Evolutionary conservation across 2,113 vertebrate species (phyloP), one percentile per base, ranked within the genome.

Genomic region (Falco punctatus): DNA sequence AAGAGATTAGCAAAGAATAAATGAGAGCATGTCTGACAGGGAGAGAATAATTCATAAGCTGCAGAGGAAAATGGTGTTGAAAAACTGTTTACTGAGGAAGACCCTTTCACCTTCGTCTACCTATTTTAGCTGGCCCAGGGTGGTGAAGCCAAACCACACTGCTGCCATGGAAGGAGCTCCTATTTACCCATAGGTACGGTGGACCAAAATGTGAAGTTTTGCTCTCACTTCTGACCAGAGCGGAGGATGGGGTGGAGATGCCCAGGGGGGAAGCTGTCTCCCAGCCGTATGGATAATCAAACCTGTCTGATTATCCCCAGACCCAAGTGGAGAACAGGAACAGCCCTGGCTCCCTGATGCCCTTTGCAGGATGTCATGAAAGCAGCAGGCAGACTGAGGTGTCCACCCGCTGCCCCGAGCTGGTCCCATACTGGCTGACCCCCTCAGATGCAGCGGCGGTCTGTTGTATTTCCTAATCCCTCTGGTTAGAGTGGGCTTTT

Each of bases 381-480:
- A 65, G 62, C 75, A 90, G 51, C 35, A 42, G 51, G 35, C 21
- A 69, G 30, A 42, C 46, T 23, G 48, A 38, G 30, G 48, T 69
- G 46, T 59, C 33, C 58, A 83, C 48, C 48, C 24, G 20, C 46
- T 66, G n/a, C 23, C 46, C 58, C 7, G 21, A 59, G 51, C 49
- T 82, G 61, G 44, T 61, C 65, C 5, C 2, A 71, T 35, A 28
- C 6, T 5, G 1, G 15, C 22, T 70, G 82, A 92, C 67, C 38
- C 48, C 24, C 22, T 57, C 1, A 1, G 24, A 46, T 27, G 14
- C 27, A 52, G 6, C 0, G 1, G 27, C 59, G 26, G 8, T 32
- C 42, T 70, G 51, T 66, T 80, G 7, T 52, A 33, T 86, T 91
- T 73, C 84, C 54, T 88, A 81, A 54, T 75, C 70, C 70, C 58